These are phyloP conservation scores for Nemapogon koenigi DNA, from an alignment of 2,888 invertebrate genomes.

Conservation along the genomic window DNA sequence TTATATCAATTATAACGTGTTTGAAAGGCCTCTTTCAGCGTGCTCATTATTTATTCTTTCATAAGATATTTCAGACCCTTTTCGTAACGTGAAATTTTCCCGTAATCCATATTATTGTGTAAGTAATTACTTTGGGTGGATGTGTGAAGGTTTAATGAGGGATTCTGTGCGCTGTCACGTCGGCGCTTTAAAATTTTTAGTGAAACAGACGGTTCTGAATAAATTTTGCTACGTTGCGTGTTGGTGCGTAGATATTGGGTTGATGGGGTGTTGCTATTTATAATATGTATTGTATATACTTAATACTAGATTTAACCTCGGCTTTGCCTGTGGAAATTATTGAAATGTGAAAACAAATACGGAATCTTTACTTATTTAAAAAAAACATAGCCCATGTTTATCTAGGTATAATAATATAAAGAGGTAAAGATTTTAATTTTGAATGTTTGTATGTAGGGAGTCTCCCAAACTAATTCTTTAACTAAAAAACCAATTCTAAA, in stretches of 20 bases:
- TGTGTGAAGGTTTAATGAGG: conserved; percentile 47
- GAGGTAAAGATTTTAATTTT: too few relatives aligned
- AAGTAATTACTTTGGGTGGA: conserved; percentile 9
- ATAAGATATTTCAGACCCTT: conserved; percentile 37
- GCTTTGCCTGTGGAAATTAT: too few relatives aligned
- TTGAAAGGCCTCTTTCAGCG: conserved; percentile 8
- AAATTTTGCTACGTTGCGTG: background rate
- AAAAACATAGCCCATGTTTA: too few relatives aligned
- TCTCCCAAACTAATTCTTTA: too few relatives aligned
- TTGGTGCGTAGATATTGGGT: background rate
- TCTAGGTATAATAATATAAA: too few relatives aligned
- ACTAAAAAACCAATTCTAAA: too few relatives aligned
- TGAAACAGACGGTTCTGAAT: conserved; percentile 25
- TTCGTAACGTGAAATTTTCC: conserved; percentile 7
- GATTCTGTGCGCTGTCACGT: conserved; percentile 51
- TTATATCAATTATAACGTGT: conserved; percentile 48
- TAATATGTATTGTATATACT: too few relatives aligned
- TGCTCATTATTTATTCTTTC: conserved; percentile 48
- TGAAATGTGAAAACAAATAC: too few relatives aligned
- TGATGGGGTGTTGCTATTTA: too few relatives aligned
- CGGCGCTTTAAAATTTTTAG: conserved; percentile 24
- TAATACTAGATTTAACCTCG: too few relatives aligned
- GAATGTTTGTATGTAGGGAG: too few relatives aligned
- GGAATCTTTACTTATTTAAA: too few relatives aligned
- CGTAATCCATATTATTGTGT: conserved; percentile 8